phyloP scores from a whole-genome alignment of 2,888 invertebrate species.

The Drosophila gaucha region DNA sequence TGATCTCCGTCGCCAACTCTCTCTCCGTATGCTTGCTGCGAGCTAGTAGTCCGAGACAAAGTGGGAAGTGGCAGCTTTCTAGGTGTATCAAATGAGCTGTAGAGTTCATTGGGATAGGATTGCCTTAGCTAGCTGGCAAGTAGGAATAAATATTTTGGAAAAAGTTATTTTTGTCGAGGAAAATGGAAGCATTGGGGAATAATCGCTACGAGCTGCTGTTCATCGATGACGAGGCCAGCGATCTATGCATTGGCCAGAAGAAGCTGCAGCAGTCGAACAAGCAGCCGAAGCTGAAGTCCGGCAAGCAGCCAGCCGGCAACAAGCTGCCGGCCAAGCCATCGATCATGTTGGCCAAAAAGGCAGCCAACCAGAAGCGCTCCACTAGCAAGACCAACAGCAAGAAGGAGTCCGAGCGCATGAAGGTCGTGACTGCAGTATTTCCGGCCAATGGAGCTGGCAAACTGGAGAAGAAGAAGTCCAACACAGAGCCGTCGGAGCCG shows the following conservation, averaged over 20 bases:
- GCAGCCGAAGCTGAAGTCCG: neutral
- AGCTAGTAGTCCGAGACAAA: constrained; percentile 7
- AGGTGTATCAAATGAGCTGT: neutral
- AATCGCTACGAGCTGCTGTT: constrained; percentile 43
- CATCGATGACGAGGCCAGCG: constrained; percentile 35
- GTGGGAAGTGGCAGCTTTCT: no score
- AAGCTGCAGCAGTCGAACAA: neutral
- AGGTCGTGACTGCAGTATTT: neutral
- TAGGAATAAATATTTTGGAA: neutral
- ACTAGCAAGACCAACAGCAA: neutral
- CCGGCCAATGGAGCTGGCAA: neutral
- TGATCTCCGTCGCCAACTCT: neutral
- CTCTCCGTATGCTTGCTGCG: neutral
- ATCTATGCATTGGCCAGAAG: neutral
- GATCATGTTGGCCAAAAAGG: neutral
- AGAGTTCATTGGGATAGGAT: neutral
- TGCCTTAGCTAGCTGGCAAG: constrained; percentile 1
- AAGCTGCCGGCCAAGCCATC: constrained; percentile 13
- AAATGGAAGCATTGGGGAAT: constrained; percentile 24
- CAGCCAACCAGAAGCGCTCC: neutral
- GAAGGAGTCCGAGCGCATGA: neutral
- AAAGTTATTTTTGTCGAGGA: neutral
- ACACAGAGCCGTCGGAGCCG: neutral
- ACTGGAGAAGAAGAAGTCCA: neutral
- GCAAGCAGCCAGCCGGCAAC: neutral